Conservation (phyloP, 2,888 invertebrate species). For the Sturmia bella region DNA sequence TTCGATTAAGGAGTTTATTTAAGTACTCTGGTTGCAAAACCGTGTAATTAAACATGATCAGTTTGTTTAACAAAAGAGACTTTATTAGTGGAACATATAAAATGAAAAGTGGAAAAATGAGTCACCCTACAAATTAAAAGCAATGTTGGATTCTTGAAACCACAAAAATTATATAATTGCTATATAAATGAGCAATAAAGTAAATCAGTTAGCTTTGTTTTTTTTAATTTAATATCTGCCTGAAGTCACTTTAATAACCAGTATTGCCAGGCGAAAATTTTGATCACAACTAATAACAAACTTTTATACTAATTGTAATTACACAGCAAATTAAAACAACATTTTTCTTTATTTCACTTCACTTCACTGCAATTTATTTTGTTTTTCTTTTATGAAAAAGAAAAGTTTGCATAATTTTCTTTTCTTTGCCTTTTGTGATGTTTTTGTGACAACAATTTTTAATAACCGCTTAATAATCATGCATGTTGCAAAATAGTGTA, state of each 20-base stretch:
- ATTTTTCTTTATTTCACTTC: constrained; percentile 35
- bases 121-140: neutral
- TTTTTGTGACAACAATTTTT: constrained; percentile 29
- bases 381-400: neutral
- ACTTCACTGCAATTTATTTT: neutral
- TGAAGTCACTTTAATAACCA: neutral
- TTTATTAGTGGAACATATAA: constrained; percentile 8
- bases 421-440: neutral
- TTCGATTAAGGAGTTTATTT: constrained; percentile 41
- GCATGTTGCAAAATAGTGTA: constrained; percentile 4
- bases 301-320: neutral
- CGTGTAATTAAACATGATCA: constrained; percentile 12
- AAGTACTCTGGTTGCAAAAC: constrained; percentile 25
- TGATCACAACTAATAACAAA: constrained; percentile 1
- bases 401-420: constrained; percentile 34
- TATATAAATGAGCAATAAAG: too few relatives aligned
- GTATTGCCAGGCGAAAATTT: neutral
- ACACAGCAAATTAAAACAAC: constrained; percentile 16
- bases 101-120: neutral
- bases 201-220: too few relatives aligned
- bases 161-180: too few relatives aligned
- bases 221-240: neutral
- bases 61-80: neutral
- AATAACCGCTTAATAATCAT: constrained; percentile 19
- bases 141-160: too few relatives aligned